These are phyloP conservation scores for Cygnus atratus DNA, from an alignment of 2,113 vertebrate species.

Conservation along the genomic window DNA sequence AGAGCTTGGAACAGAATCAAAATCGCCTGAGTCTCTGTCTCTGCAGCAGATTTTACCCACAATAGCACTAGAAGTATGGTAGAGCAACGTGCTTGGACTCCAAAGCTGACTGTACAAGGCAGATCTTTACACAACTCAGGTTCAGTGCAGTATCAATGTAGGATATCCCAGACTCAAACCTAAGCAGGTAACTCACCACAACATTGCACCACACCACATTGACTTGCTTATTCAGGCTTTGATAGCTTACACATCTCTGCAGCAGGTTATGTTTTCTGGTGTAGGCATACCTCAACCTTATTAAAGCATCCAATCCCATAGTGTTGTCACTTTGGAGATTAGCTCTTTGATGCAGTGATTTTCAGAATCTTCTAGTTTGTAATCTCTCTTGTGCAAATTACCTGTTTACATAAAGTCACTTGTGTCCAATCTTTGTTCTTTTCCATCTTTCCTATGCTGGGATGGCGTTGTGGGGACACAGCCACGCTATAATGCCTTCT, in stretches of 20 bases:
- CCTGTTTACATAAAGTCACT: background rate
- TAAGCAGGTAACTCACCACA: background rate
- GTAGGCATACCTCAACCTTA: background rate
- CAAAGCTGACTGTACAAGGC: background rate
- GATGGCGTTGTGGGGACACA: background rate
- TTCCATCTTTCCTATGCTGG: background rate
- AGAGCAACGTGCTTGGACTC: background rate
- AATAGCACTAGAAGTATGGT: background rate
- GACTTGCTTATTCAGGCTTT: background rate
- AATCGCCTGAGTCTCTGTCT: slow-evolving; percentile 24
- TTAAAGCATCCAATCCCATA: background rate
- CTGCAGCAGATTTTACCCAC: slow-evolving; percentile 46
- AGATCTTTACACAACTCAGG: background rate
- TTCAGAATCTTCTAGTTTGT: slow-evolving; percentile 49
- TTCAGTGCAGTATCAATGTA: background rate
- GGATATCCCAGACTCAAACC: background rate
- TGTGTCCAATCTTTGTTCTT: background rate
- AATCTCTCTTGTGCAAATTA: slow-evolving; percentile 28
- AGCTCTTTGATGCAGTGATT: slow-evolving; percentile 39
- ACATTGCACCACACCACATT: background rate
- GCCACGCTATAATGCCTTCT: background rate
- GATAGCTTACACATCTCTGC: background rate
- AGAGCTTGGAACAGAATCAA: slow-evolving; percentile 38
- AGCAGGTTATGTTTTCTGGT: background rate
- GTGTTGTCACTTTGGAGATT: background rate